These are phyloP conservation scores for Aptenodytes forsteri DNA, from an alignment of 2,113 vertebrate species.

Conservation along the genomic window DNA sequence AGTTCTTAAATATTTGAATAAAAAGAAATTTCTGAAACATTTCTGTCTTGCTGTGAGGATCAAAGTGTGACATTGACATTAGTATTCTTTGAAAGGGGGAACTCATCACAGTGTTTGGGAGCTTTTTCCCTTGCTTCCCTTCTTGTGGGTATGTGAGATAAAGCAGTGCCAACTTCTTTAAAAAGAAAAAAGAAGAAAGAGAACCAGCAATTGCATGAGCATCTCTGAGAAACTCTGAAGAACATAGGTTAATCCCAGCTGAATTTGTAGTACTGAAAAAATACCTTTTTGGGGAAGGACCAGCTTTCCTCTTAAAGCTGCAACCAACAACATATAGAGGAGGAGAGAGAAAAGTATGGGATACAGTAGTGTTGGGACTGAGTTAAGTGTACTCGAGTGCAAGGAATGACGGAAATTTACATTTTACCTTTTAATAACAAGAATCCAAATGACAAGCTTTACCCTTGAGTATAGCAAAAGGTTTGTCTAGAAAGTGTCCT, in stretches of 20 bases:
- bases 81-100: neutral
- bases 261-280: neutral
- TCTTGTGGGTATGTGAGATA: neutral
- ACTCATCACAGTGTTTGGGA: neutral
- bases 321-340: neutral
- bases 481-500: neutral
- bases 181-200: neutral
- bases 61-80: constrained; percentile 3
- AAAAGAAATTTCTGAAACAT: constrained; percentile 8
- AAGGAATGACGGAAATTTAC: neutral
- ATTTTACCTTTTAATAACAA: neutral
- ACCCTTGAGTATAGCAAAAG: neutral
- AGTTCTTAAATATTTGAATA: constrained; percentile 49
- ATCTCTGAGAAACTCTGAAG: neutral
- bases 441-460: neutral
- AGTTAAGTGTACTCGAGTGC: neutral
- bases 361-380: neutral
- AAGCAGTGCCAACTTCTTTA: neutral
- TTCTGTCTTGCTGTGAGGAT: neutral
- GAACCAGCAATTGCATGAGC: neutral
- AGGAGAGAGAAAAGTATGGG: neutral
- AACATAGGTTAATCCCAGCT: neutral
- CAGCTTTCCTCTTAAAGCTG: neutral
- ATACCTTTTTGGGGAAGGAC: neutral
- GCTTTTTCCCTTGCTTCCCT: neutral